Base-by-base conservation (phyloP, 2,113 vertebrate genomes). In the Trachemys scripta region DNA sequence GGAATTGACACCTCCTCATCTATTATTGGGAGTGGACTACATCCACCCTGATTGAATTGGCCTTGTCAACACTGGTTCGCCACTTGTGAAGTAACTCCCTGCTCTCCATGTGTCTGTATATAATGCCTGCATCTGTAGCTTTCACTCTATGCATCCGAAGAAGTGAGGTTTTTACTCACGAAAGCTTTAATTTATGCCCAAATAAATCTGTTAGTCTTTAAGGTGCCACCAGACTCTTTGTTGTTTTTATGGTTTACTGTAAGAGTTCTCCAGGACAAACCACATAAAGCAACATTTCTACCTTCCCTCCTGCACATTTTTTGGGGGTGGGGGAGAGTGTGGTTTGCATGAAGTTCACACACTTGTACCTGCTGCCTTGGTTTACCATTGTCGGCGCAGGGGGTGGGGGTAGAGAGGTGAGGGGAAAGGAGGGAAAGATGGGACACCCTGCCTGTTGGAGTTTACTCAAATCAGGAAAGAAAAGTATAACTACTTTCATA, bases 261-360 rank as follows among this genome's bases (percentile, higher is more conserved):
- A 90, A 92, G 90, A 12, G n/a, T 16, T 75, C 91, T 50, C 12
- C 31, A 78, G 59, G 51, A 35, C 24, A 80, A 19, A 62, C 0
- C 35, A 50, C 57, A n/a, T 3, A 20, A 80, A 86, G 78, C 19
- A 91, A n/a, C 8, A 85, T 88, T 94, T 95, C 42, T 72, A 90
- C 81, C 80, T 16, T 80, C 13, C 17, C n/a, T 69, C 7, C 57
- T 10, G 4, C 24, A 59, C 2, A 2, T 16, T 27, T 35, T 59
- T 53, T 53, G 2, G 2, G 17, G 47, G 75, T 56, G 75, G 50
- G 1, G 2, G 42, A 7, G 4, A 13, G 19, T n/a, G 11, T 35
- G 62, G 50, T 38, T 72, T 56, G 14, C 4, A 54, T 31, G 1
- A 8, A 75, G 65, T 53, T 25, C 78, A 62, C 13, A 79, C 17